Conservation (phyloP, 1,140 invertebrate species). For the Neodiprion fabricii region DNA sequence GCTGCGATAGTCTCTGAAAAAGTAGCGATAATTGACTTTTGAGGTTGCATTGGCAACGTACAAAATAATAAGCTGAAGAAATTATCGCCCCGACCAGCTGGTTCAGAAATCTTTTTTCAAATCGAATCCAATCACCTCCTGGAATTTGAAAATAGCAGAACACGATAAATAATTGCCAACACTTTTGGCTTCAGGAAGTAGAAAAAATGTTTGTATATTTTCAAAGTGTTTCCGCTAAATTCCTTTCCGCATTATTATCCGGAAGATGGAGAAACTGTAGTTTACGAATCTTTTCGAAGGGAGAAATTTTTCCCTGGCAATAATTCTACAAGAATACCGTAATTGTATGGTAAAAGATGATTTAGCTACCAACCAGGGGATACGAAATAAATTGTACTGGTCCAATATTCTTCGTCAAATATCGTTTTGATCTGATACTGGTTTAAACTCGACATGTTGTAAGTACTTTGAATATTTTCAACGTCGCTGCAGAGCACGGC, state of each 20-base stretch:
- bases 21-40: slow-evolving; percentile 8
- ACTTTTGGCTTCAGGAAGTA: too few species aligned
- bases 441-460: background rate
- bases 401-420: slow-evolving; percentile 55
- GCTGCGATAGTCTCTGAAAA: slow-evolving; percentile 51
- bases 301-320: background rate
- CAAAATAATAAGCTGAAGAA: slow-evolving; percentile 3
- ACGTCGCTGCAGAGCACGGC: slow-evolving; percentile 36
- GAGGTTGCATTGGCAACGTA: background rate
- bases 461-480: background rate
- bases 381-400: slow-evolving; percentile 52
- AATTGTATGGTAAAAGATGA: background rate
- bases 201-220: too few species aligned
- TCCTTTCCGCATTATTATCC: too few species aligned
- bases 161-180: too few species aligned
- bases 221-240: too few species aligned
- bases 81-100: too few species aligned
- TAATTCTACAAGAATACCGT: background rate
- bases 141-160: too few species aligned
- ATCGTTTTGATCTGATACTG: slow-evolving; percentile 39
- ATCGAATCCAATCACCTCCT: too few species aligned
- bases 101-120: too few species aligned
- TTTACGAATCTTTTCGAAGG: too few species aligned
- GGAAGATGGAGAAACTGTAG: too few species aligned
- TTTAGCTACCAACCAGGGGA: slow-evolving; percentile 43